Evolutionary conservation across 2,797 vertebrate species (phyloP), one percentile per base, ranked within the genome.

Genomic region (Melanotaenia parkinsoni): DNA sequence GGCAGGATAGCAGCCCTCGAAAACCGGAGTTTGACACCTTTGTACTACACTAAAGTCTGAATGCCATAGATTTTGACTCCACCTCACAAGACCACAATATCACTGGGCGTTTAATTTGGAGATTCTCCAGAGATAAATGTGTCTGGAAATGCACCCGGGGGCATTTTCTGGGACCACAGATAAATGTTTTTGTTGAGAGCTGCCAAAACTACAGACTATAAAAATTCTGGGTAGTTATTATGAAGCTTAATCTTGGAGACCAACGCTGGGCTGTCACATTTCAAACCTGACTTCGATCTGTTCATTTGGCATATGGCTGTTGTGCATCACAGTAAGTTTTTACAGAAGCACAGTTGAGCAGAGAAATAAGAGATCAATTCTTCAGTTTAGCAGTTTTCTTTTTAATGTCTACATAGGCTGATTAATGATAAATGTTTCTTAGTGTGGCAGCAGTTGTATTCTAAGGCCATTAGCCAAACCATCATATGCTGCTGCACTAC

Each of bases 361-460:
- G 45, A 6, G 3, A 54, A 75, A 76, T 51, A 77, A 72, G 64
- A 74, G 63, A 83, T 80, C 63, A 11, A 74, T 81, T 80, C 68
- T 81, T 58, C 77, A 76, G 68, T 79, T 63, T 82, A 87, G 79
- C 80, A 70, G 81, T 64, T 77, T 75, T 81, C 75, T 70, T 73
- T 74, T 86, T 73, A 89, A 88, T 84, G 80, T 79, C 67, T 58
- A 35, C 18, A 60, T 76, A 80, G 76, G 82, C 72, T 89, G 88
- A 92, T 67, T 89, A 85, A 88, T 89, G 77, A 73, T 58, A 47
- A 82, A 77, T 86, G 85, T 83, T 80, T 82, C 79, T 82, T 73
- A 77, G 81, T 50, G 53, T 90, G 88, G 82, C 85, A 87, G 88
- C 69, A 56, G 82, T 85, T 86, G 84, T 88, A 86, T 86, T 87